phyloP scores from a whole-genome alignment of 2,797 vertebrate genomes.

The Fundulus diaphanus region DNA sequence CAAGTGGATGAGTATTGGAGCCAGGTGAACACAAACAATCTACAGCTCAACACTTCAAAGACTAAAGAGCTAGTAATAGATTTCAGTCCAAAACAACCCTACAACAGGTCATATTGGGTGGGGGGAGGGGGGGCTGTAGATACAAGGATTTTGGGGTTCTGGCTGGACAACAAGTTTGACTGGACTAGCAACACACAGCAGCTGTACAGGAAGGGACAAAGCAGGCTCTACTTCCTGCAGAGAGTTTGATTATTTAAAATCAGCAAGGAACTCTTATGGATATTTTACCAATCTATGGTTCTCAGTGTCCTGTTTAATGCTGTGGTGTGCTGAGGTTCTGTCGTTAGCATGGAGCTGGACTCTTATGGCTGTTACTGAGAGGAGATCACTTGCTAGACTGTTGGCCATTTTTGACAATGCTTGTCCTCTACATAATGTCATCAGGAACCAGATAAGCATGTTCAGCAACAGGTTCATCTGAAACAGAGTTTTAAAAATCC shows the following conservation, averaged over 20 bases:
- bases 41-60: not conserved
- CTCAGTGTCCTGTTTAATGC: not conserved
- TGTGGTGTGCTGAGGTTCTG: not conserved
- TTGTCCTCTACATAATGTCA: not conserved
- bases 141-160: no score
- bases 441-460: not conserved
- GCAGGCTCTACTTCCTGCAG: not conserved
- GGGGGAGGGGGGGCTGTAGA: not conserved
- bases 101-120: not conserved
- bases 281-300: not conserved
- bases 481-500: no score
- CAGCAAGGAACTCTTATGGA: not conserved
- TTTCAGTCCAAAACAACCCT: not conserved
- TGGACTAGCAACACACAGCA: no score
- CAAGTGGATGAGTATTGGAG: not conserved
- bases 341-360: no score
- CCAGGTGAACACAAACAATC: not conserved
- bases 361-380: no score
- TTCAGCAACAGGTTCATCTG: not conserved
- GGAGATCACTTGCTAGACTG: no score
- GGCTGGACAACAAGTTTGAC: no score
- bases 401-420: not conserved
- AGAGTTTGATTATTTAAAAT: not conserved
- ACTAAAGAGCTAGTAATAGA: not conserved
- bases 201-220: not conserved